phyloP scores from a whole-genome alignment of 2,888 invertebrate genomes.

The Pyrochroa serraticornis region DNA sequence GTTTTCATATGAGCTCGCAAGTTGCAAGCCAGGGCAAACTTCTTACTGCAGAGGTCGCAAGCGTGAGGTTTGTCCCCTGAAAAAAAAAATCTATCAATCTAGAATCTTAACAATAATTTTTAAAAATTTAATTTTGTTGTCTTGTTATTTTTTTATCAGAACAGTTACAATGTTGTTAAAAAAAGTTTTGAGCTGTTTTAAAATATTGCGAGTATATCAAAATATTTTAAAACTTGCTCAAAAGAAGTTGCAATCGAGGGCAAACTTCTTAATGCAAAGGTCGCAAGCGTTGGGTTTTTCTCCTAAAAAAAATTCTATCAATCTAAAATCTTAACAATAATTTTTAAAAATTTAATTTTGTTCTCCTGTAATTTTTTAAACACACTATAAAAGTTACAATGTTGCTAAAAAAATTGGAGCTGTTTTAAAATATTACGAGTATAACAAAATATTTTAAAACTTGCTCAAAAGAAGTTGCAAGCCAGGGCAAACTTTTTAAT shows the following conservation, averaged over 20 bases:
- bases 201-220: too few species aligned
- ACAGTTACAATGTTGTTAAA: too few species aligned
- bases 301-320: conserved; percentile 61
- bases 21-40: conserved; percentile 76
- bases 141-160: neutral
- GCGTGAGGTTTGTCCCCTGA: conserved; percentile 76
- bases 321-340: conserved; percentile 12
- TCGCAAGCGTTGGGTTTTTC: conserved; percentile 77
- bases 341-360: conserved; percentile 1
- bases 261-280: too few species aligned
- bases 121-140: neutral
- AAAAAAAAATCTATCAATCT: conserved; percentile 46
- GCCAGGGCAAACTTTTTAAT: conserved; percentile 75
- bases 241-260: too few species aligned
- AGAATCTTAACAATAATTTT: conserved; percentile 8
- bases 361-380: neutral
- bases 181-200: too few species aligned
- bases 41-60: conserved; percentile 72
- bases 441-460: too few species aligned
- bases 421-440: too few species aligned
- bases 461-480: too few species aligned
- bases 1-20: conserved; percentile 76
- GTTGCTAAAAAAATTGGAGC: too few species aligned
- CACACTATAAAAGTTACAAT: too few species aligned
- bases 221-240: too few species aligned